Percentiles rank a stretch among this genome's conserved stretches.
Conservation (phyloP, 2,888 invertebrate genomes). For the Caenorhabditis zanzibari region DNA sequence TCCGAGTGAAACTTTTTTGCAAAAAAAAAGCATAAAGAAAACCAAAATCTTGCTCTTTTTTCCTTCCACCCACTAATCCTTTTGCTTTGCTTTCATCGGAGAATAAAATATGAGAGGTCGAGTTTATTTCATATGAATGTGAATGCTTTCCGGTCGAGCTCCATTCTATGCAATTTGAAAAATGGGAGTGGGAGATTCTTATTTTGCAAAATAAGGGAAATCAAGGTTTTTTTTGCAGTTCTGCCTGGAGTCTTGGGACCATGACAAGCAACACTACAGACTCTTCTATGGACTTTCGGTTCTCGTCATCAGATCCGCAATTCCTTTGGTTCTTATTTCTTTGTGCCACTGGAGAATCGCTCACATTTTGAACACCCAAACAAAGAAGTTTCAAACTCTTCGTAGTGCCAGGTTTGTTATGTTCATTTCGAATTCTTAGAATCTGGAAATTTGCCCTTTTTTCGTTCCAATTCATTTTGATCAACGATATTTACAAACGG, state of each 20-base stretch:
- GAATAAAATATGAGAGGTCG: slow-evolving; percentile 33
- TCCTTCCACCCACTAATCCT: slow-evolving; percentile 29
- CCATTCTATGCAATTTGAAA: neutral
- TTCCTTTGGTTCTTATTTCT: slow-evolving; percentile 94
- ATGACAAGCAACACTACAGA: slow-evolving; percentile 67
- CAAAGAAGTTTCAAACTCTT: slow-evolving; percentile 66
- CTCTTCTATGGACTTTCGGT: slow-evolving; percentile 74
- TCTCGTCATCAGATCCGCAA: slow-evolving; percentile 92
- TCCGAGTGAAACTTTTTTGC: slow-evolving; percentile 17
- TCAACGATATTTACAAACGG: slow-evolving; percentile 25
- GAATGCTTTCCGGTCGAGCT: slow-evolving; percentile 27
- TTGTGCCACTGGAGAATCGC: slow-evolving; percentile 91
- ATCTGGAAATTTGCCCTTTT: too few species aligned
- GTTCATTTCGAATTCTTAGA: too few species aligned
- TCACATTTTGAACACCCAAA: slow-evolving; percentile 69
- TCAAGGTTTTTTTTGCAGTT: slow-evolving; percentile 67
- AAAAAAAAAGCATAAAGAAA: neutral
- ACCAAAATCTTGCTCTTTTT: slow-evolving; percentile 4
- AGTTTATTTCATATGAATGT: slow-evolving; percentile 31
- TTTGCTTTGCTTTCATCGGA: slow-evolving; percentile 12
- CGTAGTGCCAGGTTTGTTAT: slow-evolving; percentile 61
- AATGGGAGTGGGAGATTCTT: slow-evolving; percentile 6
- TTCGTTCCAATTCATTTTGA: slow-evolving; percentile 19
- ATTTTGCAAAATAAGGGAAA: neutral
- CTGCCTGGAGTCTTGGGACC: slow-evolving; percentile 76